phyloP scores from a whole-genome alignment of 2,888 invertebrate species.

The Drosophila pullipes region DNA sequence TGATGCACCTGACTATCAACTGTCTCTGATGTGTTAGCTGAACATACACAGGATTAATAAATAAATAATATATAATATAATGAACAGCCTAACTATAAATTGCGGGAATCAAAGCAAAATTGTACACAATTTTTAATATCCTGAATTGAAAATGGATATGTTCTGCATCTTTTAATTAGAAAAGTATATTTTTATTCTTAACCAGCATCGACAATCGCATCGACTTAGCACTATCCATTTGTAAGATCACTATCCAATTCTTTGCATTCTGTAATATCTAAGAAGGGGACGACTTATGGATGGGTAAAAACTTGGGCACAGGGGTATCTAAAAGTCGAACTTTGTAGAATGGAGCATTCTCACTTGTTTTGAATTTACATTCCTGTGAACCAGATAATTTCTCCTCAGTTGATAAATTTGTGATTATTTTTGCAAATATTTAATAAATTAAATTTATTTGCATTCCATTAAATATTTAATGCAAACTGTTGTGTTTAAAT shows the following conservation, averaged over 20 bases:
- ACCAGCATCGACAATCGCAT: not conserved
- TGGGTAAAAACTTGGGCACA: not conserved
- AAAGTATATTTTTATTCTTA: not conserved
- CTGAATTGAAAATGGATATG: too few relatives aligned
- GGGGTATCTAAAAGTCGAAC: not conserved
- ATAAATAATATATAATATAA: not conserved
- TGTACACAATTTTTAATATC: not conserved
- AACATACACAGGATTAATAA: accelerated
- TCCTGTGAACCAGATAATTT: not conserved
- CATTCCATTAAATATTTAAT: not conserved
- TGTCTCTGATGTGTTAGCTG: not conserved
- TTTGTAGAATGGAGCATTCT: not conserved
- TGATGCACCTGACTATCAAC: not conserved
- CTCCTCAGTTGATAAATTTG: not conserved
- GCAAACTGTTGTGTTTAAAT: not conserved
- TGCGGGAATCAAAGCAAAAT: not conserved
- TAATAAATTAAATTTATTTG: not conserved
- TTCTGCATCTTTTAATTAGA: too few relatives aligned
- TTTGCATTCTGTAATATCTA: not conserved
- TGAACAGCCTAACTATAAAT: not conserved
- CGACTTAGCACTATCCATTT: not conserved
- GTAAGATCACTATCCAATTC: not conserved
- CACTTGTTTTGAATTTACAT: not conserved
- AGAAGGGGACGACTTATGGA: not conserved
- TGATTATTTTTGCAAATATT: not conserved